Evolutionary conservation across 2,113 vertebrate genomes (phyloP).

Genomic region (Macaca nemestrina): DNA sequence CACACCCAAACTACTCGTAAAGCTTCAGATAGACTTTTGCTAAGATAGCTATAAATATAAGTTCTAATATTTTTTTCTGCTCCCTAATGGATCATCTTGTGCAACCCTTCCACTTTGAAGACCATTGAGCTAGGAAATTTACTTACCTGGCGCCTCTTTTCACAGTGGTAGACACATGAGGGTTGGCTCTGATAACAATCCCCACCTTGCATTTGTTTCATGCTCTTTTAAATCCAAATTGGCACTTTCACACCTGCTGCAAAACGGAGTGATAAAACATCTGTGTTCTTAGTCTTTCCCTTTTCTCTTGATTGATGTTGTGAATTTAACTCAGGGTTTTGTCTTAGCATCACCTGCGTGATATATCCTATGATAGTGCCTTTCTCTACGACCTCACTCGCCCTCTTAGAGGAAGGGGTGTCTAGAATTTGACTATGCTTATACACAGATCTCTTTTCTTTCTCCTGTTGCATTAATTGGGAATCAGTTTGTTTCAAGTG

Average conservation of each 20-base stretch:
- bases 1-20: not conserved
- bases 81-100: not conserved
- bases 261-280: conserved; percentile 14
- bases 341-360: not conserved
- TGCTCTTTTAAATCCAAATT: conserved; percentile 51
- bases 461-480: not conserved
- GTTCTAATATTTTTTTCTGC: not conserved
- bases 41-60: not conserved
- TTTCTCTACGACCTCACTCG: not conserved
- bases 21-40: not conserved
- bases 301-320: conserved; percentile 28
- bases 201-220: not conserved
- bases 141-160: not conserved
- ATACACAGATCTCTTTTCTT: not conserved
- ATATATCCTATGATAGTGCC: not conserved
- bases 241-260: conserved; percentile 38
- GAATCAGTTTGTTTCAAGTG: not conserved
- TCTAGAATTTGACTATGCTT: not conserved
- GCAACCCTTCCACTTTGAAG: not conserved
- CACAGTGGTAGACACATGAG: not conserved
- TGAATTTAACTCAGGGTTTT: not conserved
- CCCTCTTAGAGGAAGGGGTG: not conserved
- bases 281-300: not conserved
- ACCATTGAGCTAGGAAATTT: not conserved
- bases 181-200: not conserved